Base-by-base conservation (phyloP, 2,888 invertebrate species). In the Eupithecia insigniata region DNA sequence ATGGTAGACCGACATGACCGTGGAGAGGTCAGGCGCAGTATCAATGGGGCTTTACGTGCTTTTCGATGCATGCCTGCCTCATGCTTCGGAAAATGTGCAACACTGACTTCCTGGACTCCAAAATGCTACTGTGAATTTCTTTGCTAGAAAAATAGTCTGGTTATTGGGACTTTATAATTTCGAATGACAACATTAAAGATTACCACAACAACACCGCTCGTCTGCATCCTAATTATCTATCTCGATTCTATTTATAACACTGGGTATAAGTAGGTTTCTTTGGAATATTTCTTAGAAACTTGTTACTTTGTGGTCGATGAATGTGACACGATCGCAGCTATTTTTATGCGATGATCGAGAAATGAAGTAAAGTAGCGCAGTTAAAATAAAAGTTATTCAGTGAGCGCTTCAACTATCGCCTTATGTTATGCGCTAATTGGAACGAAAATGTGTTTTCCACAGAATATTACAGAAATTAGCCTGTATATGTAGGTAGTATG, bases 241-340 rank as follows among this genome's bases (percentile, higher is more conserved):
- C n/a, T 22, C 46, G 55, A 55, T 22, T 12, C 5, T 26, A 55
- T 55, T 55, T 14, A 26, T 26, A 55, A 26, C 1, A 55, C 55
- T 55, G 26, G 51, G n/a, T 8, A n/a, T n/a, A 46, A 8, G 51
- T 4, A 22, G 22, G 26, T 26, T 55, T 22, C 55, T 55, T 60
- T 16, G 8, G 7, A 18, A 30, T 30, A 30, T 22, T 55, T 66
- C 51, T 16, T n/a, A 46, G 64, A 65, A 65, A 26, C 39, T 28
- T 43, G 18, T 28, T 36, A n/a, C 51, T 66, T 66, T 66, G 66
- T 51, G 66, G 66, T 66, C 51, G 30, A 51, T 8, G 32, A 22
- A 30, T 32, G 61, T 36, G 62, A 64, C 36, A 26, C 26, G 1
- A 64, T 26, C 14, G 36, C 18, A 64, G 22, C 22, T 64, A 64